phyloP scores from a whole-genome alignment of 2,888 invertebrate species.

The Oxytorus armatus region DNA sequence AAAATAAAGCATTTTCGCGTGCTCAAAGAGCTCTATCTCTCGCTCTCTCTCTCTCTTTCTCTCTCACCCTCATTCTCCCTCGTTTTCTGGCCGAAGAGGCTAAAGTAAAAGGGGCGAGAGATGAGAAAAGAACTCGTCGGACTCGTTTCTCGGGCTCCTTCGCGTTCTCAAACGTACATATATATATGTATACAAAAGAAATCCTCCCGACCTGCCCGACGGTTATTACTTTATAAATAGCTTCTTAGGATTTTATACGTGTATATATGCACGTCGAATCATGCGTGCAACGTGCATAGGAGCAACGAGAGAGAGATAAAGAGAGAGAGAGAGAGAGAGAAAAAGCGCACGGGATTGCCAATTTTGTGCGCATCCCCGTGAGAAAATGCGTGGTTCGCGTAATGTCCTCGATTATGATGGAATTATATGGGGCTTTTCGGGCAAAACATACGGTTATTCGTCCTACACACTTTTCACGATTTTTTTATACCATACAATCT shows the following conservation, averaged over 20 bases:
- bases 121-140: slow-evolving; percentile 65
- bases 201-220: slow-evolving; percentile 65
- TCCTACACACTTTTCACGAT: neutral
- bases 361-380: slow-evolving; percentile 38
- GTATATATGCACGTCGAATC: slow-evolving; percentile 38
- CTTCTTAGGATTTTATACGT: slow-evolving; percentile 64
- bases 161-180: slow-evolving; percentile 57
- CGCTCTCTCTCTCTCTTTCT: slow-evolving; percentile 8
- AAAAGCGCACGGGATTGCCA: slow-evolving; percentile 30
- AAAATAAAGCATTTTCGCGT: slow-evolving; percentile 47
- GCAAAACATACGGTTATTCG: neutral
- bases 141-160: slow-evolving; percentile 65
- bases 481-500: neutral
- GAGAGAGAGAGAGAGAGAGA: neutral
- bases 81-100: slow-evolving; percentile 25
- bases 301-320: slow-evolving; percentile 10
- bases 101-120: slow-evolving; percentile 13
- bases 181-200: slow-evolving; percentile 25
- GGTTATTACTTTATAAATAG: slow-evolving; percentile 71
- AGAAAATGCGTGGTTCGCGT: slow-evolving; percentile 31
- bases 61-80: slow-evolving; percentile 7
- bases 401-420: slow-evolving; percentile 18
- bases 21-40: slow-evolving; percentile 18
- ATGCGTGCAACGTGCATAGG: slow-evolving; percentile 29
- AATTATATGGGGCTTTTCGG: slow-evolving; percentile 19